Percentiles rank a stretch among this genome's conserved stretches.
phyloP scores from a whole-genome alignment of 2,888 invertebrate genomes.

The Baronia brevicornis region DNA sequence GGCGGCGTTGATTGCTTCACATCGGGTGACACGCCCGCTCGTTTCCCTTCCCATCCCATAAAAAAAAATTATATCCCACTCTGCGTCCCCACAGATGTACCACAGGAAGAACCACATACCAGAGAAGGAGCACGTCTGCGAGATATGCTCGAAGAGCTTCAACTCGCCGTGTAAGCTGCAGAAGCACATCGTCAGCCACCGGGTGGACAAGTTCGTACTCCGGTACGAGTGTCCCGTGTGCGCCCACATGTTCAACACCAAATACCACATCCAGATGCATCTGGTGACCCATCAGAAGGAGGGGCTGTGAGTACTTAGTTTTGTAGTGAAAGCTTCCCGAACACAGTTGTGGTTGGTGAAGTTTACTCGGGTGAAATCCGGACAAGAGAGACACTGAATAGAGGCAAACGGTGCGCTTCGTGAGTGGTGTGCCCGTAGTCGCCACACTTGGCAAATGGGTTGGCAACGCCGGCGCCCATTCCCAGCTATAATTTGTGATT shows the following conservation, averaged over 20 bases:
- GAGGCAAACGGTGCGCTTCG: no score
- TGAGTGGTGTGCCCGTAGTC: no score
- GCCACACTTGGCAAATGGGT: no score
- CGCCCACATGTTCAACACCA: slow-evolving; percentile 65
- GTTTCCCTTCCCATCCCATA: no score
- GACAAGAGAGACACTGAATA: no score
- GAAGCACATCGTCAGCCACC: slow-evolving; percentile 43
- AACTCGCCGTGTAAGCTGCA: slow-evolving; percentile 48
- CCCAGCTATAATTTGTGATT: slow-evolving; percentile 1
- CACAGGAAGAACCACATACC: slow-evolving; percentile 51
- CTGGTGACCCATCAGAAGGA: slow-evolving; percentile 57
- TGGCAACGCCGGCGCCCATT: no score
- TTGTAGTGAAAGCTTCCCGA: no score
- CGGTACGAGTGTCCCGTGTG: slow-evolving; percentile 67
- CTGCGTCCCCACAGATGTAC: slow-evolving; percentile 37
- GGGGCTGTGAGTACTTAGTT: slow-evolving; percentile 35
- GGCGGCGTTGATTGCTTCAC: no score
- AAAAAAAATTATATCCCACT: no score
- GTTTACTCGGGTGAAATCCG: no score
- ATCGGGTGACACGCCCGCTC: no score
- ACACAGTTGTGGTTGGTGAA: no score
- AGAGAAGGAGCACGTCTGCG: slow-evolving; percentile 42
- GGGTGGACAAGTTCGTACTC: slow-evolving; percentile 36
- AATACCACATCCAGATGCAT: slow-evolving; percentile 60
- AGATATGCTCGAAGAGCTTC: slow-evolving; percentile 53